Conservation (phyloP, 2,888 invertebrate genomes). For the Ochropleura leucogaster region DNA sequence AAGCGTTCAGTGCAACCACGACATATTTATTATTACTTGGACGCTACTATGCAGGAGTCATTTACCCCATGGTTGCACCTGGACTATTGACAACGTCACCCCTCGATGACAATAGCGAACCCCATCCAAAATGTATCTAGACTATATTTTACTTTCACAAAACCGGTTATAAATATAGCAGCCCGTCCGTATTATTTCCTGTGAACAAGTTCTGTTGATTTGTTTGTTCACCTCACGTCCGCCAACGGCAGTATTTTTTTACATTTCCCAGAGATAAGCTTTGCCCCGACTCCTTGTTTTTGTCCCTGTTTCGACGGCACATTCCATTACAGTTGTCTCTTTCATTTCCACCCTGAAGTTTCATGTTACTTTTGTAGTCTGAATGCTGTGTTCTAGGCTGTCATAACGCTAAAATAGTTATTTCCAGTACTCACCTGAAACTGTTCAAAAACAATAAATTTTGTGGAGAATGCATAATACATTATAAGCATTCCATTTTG, state of each 20-base stretch:
- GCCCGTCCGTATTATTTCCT: conserved; percentile 72
- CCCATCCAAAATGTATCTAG: conserved; percentile 35
- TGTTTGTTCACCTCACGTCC: conserved; percentile 61
- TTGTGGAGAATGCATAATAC: background rate
- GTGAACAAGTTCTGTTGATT: conserved; percentile 65
- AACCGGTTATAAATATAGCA: conserved; percentile 77
- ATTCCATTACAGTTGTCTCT: conserved; percentile 23
- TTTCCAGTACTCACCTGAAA: background rate
- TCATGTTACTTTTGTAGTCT: background rate
- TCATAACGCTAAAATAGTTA: background rate
- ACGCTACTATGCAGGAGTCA: conserved; percentile 70
- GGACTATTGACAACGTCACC: conserved; percentile 66
- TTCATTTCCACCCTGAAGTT: background rate
- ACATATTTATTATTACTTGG: conserved; percentile 66
- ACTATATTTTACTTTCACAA: conserved; percentile 68
- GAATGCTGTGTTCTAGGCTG: background rate
- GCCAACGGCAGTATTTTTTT: conserved; percentile 64
- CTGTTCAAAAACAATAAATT: background rate
- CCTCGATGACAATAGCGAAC: conserved; percentile 59
- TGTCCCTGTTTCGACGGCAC: conserved; percentile 50
- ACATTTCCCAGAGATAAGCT: conserved; percentile 36
- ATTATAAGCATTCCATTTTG: background rate
- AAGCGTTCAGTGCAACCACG: conserved; percentile 15
- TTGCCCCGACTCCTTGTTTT: conserved; percentile 52
- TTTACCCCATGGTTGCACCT: conserved; percentile 79